Conservation (phyloP, 2,888 invertebrate species). For the Glaucopsyche alexis region DNA sequence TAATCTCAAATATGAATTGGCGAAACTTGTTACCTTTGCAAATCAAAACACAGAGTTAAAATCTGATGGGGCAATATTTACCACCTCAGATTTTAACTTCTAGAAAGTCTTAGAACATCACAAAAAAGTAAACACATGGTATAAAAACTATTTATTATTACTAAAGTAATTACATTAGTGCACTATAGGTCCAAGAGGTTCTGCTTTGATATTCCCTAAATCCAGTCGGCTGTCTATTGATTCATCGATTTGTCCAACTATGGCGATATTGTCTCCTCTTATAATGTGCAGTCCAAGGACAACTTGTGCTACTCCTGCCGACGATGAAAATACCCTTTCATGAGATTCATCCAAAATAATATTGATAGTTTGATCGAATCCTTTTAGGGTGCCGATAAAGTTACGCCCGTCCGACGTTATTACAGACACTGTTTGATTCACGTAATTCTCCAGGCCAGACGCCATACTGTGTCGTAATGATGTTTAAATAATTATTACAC, state of each 20-base stretch:
- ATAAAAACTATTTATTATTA: conserved; percentile 31
- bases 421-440: conserved; percentile 95
- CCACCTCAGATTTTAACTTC: no score
- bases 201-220: conserved; percentile 89
- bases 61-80: neutral
- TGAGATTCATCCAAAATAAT: conserved; percentile 98
- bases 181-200: conserved; percentile 89
- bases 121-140: neutral
- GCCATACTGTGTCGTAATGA: conserved; percentile 80
- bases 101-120: conserved; percentile 27
- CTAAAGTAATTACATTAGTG: conserved; percentile 72
- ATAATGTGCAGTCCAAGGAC: conserved; percentile 98
- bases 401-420: conserved; percentile 98
- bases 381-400: conserved; percentile 97
- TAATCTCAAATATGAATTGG: no score
- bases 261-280: conserved; percentile 98
- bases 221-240: conserved; percentile 90
- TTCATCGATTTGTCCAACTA: conserved; percentile 92
- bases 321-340: conserved; percentile 97
- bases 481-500: neutral
- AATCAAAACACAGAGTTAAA: neutral
- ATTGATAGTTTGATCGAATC: conserved; percentile 99
- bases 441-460: conserved; percentile 91
- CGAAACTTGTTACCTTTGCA: neutral
- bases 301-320: conserved; percentile 91